Conservation (phyloP, 1,140 invertebrate species). For the Calliopsis andreniformis region DNA sequence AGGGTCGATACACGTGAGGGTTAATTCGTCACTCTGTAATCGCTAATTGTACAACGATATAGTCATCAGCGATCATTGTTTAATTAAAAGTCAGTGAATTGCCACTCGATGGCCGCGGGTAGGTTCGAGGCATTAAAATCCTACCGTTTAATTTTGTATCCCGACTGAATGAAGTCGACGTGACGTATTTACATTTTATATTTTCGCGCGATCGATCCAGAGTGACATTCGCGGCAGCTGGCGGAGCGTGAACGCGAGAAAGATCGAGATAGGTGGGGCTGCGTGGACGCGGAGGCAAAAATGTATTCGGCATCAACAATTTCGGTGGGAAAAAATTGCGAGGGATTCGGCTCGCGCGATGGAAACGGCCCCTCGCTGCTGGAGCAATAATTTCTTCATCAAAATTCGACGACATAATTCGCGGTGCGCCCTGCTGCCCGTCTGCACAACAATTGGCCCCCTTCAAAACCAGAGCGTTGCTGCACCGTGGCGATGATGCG, state of each 20-base stretch:
- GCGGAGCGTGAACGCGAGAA: neutral
- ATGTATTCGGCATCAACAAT: slow-evolving; percentile 17
- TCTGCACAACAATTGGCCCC: slow-evolving; percentile 43
- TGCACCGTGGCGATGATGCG: neutral
- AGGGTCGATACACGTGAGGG: neutral
- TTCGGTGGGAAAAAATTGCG: slow-evolving; percentile 11
- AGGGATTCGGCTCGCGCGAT: neutral
- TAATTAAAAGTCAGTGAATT: neutral
- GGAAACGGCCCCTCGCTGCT: slow-evolving; percentile 1
- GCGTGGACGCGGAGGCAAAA: slow-evolving; percentile 12
- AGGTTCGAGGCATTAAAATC: neutral
- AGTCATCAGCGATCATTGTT: neutral
- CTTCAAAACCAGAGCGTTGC: slow-evolving; percentile 18
- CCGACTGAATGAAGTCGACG: neutral
- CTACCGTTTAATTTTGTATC: neutral
- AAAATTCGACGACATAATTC: slow-evolving; percentile 55
- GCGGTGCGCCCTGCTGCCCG: neutral
- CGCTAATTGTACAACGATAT: neutral
- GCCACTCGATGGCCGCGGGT: neutral
- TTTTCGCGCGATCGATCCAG: neutral
- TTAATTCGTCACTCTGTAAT: neutral
- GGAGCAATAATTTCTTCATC: slow-evolving; percentile 44
- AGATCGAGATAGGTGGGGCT: neutral
- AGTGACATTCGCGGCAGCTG: neutral
- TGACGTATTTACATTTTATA: slow-evolving; percentile 9